Base-by-base conservation (phyloP, 2,888 invertebrate species). In the Rhingia rostrata region DNA sequence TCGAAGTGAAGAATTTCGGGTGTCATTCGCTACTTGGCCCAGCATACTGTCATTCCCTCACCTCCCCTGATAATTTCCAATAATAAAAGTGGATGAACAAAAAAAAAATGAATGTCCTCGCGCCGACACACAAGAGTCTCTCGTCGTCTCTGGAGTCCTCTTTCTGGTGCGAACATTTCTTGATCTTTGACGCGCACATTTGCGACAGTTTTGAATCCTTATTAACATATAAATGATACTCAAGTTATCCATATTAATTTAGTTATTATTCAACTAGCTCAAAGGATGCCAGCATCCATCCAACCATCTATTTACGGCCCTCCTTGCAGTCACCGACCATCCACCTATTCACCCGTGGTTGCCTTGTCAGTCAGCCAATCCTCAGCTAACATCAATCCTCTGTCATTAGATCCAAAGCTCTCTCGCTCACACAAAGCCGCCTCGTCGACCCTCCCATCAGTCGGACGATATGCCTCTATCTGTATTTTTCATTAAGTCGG, bases 191-290 rank as follows among this genome's bases (percentile, higher is more conserved):
- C 75, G 80, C 75, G 78, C 69, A 22, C 22, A 75, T 74, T 85
- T 80, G 70, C 61, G 80, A 85, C 84, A 80, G 61, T 85, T 85
- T 85, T 75, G 75, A 80, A 80, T 84, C 83, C 86, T 87, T 87
- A 87, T 87, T 87, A 87, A 86, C 87, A 87, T 87, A 87, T 87
- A 86, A 87, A 87, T 86, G 86, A 87, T 87, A 83, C 87, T 87
- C 86, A 74, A 86, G 87, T 87, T 87, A 86, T 87, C 87, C 86
- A 87, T 87, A 87, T 87, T 86, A 87, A 87, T 87, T 87, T 85
- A 86, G 86, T 84, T 87, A 86, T 87, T 87, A 87, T 87, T 75
- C 86, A 69, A 60, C 67, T 82, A 85, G 70, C 85, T 79, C 72
- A 75, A 72, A 80, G 70, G 79, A 84, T 83, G 35, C 69, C 78